Evolutionary conservation across 1,140 invertebrate species (phyloP), one percentile per base, ranked within the genome.

Genomic region (Theocolax elegans): DNA sequence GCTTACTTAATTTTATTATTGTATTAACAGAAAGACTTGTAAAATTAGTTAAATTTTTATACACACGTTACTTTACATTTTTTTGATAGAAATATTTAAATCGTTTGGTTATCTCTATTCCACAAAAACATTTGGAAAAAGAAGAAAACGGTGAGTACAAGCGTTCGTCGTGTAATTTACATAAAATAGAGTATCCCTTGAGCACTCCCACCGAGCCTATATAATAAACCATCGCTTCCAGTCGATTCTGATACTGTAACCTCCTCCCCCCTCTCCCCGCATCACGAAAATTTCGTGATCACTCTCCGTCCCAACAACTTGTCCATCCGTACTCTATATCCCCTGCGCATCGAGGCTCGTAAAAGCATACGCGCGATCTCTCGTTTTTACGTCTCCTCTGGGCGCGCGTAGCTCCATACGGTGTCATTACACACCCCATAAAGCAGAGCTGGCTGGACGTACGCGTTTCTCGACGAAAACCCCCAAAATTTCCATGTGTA

Each of bases 301-400:
- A 67, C 54, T 70, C 60, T 46, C 42, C 23, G 49, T 69, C n/a
- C 54, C 56, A 71, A 64, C 69, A 64, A 58, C 48, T 70, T 27
- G 66, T 53, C 65, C 12, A n/a, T 19, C 44, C 44, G 51, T 66
- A 35, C 10, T 6, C 31, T 35, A 35, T 35, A 35, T 10, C 31
- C 31, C 56, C 29, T 19, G 8, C 35, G 21, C 3, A 25, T 23
- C 67, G 46, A 53, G 46, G 25, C 71, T 46, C 71, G 62, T 75
- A 73, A 72, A 76, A 79, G 74, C 74, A 73, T 79, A 76, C 76
- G 76, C 69, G 72, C 68, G 66, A 70, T 72, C 65, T n/a, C 66
- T 65, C 68, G 64, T 66, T 80, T 81, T 81, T 81, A 81, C 78
- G 79, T 77, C 75, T 81, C 80, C 80, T 81, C 48, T 77, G 80